Base-by-base conservation (phyloP, 1,140 invertebrate genomes). In the Diorhabda sublineata region DNA sequence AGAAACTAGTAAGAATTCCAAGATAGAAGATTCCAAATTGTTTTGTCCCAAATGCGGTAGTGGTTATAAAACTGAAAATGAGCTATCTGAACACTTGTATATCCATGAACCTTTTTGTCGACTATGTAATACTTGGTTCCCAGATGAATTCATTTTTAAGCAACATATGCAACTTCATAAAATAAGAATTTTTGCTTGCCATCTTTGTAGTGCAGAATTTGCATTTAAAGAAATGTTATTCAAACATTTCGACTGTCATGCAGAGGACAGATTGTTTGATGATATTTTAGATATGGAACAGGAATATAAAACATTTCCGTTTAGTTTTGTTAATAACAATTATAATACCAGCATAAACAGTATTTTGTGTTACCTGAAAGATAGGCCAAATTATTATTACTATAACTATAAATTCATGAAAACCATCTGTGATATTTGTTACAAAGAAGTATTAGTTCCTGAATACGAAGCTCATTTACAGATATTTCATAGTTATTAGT, bases 251-350 rank as follows among this genome's bases (percentile, higher is more conserved):
- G 70, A 74, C 5, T 65, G 57, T 58, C 73, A 74, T 57, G 44
- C 71, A 5, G 73, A 74, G 58, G 66, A 71, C 45, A 69, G 68
- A 41, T 58, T 69, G 5, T 64, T 71, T n/a, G 73, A 74, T 42
- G 67, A 67, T 42, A 70, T 74, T 9, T 42, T 74, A 26, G 73
- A 74, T 66, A 71, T 74, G 73, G 73, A 74, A 66, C 61, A 71
- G 42, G 72, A 73, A 3, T 73, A 73, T 59, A 70, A 66, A 45
- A 45, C 65, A 8, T 58, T 42, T 3, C 45, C 58, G 8, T 69
- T 60, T 42, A 58, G 7, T 56, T 64, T 70, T n/a, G 8, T 69
- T 42, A 67, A n/a, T 11, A 63, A 58, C 26, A 62, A 64, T 26
- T 70, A 73, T 44, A 45, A 73, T 43, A 56, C 9, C n/a, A 73